Evolutionary conservation across 2,888 invertebrate species (phyloP).

Genomic region (Hyles lineata): DNA sequence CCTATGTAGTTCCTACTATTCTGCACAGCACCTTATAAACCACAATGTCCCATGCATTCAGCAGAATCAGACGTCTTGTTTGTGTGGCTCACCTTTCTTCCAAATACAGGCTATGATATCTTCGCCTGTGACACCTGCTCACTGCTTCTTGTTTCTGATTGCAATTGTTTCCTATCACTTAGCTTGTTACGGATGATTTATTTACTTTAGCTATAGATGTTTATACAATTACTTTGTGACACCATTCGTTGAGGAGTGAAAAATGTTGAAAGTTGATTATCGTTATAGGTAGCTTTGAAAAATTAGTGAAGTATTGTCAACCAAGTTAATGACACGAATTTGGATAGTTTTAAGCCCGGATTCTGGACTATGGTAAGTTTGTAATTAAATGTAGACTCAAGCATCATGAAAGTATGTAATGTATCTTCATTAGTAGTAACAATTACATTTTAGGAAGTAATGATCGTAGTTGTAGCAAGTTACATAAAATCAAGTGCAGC

Average conservation of each 20-base stretch:
- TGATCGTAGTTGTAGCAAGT: too few relatives aligned
- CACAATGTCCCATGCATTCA: background rate
- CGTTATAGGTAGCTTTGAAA: background rate
- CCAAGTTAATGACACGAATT: too few relatives aligned
- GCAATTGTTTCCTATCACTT: background rate
- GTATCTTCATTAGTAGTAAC: too few relatives aligned
- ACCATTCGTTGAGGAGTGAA: background rate
- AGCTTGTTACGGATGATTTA: background rate
- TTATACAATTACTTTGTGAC: background rate
- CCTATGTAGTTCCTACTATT: too few relatives aligned
- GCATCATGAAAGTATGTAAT: too few relatives aligned
- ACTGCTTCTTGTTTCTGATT: background rate
- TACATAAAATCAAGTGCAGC: too few relatives aligned
- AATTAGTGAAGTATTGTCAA: background rate
- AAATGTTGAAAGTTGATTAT: background rate
- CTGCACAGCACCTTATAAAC: background rate
- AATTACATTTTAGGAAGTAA: too few relatives aligned
- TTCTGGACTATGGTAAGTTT: too few relatives aligned
- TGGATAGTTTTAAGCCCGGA: too few relatives aligned
- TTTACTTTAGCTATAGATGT: background rate
- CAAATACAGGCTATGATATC: conserved; percentile 49
- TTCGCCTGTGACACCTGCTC: conserved; percentile 39
- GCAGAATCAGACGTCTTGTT: conserved; percentile 50
- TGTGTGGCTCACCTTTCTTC: conserved; percentile 71
- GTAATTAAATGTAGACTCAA: too few relatives aligned